phyloP scores from a whole-genome alignment of 1,140 invertebrate genomes.

The Charaxes varanes region DNA sequence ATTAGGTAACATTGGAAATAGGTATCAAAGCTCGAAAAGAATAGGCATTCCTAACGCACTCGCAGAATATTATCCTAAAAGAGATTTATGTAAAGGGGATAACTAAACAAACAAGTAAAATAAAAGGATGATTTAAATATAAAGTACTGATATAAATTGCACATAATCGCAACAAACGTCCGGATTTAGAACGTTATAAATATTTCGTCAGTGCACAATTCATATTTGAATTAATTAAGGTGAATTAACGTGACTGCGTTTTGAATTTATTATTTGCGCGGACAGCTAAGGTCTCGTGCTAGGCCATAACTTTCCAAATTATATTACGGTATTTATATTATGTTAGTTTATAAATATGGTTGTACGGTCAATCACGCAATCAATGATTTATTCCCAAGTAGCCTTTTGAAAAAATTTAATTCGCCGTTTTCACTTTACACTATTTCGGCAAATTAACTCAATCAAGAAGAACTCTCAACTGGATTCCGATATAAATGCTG shows the following conservation, averaged over 20 bases:
- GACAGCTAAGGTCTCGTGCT: conserved; percentile 16
- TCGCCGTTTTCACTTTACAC: too few species aligned
- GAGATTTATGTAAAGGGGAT: too few species aligned
- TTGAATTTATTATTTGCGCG: conserved; percentile 10
- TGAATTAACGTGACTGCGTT: conserved; percentile 14
- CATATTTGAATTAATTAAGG: conserved; percentile 19
- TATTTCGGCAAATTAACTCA: too few species aligned
- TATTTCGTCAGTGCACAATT: conserved; percentile 17
- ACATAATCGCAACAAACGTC: conserved; percentile 8
- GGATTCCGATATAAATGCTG: too few species aligned
- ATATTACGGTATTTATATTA: conserved; percentile 2
- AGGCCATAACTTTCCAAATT: conserved; percentile 17
- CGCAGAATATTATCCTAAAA: too few species aligned
- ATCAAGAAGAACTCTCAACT: too few species aligned
- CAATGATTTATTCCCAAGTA: neutral
- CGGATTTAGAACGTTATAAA: conserved; percentile 11
- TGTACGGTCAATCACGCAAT: neutral
- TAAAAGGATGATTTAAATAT: neutral
- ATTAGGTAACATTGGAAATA: too few species aligned
- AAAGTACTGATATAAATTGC: conserved; percentile 7
- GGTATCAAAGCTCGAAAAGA: too few species aligned
- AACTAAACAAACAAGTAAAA: neutral
- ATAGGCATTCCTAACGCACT: too few species aligned
- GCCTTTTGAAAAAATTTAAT: too few species aligned
- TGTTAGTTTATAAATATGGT: neutral